Conservation (phyloP, 2,888 invertebrate genomes). For the Cistogaster globosa region DNA sequence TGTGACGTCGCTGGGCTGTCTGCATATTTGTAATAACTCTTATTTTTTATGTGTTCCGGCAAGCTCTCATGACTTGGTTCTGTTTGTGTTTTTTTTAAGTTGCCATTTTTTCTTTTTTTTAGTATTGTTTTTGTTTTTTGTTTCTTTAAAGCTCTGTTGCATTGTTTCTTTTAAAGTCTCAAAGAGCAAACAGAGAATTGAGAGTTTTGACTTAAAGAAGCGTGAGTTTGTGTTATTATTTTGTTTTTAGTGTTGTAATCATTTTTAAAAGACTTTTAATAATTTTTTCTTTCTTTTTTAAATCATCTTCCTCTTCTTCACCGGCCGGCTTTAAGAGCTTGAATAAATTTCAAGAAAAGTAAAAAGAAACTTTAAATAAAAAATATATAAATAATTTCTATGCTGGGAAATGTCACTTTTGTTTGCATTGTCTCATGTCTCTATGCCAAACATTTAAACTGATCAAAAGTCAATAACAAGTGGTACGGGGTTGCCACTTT, state of each 20-base stretch:
- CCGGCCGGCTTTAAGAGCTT: constrained; percentile 24
- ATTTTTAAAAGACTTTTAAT: constrained; percentile 19
- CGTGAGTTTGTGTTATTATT: constrained; percentile 5
- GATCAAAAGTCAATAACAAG: constrained; percentile 21
- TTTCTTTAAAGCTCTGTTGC: not conserved
- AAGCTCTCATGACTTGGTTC: too few species aligned
- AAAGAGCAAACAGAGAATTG: not conserved
- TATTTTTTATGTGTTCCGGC: not conserved
- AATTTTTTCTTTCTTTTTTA: constrained; percentile 5
- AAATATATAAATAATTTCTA: not conserved
- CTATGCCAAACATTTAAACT: too few species aligned
- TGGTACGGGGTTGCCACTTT: constrained; percentile 16
- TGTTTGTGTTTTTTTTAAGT: not conserved
- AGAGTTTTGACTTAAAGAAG: constrained; percentile 1
- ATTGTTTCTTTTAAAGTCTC: not conserved
- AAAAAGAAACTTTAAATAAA: not conserved
- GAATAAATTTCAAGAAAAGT: not conserved
- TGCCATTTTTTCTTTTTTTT: not conserved
- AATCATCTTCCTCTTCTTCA: not conserved
- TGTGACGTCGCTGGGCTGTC: constrained; percentile 33
- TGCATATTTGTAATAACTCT: constrained; percentile 11
- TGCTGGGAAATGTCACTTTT: not conserved
- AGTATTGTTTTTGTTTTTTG: not conserved
- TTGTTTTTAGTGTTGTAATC: constrained; percentile 21
- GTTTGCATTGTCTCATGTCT: not conserved